Evolutionary conservation across 2,797 vertebrate genomes (phyloP).

Genomic region (Danio choprae): DNA sequence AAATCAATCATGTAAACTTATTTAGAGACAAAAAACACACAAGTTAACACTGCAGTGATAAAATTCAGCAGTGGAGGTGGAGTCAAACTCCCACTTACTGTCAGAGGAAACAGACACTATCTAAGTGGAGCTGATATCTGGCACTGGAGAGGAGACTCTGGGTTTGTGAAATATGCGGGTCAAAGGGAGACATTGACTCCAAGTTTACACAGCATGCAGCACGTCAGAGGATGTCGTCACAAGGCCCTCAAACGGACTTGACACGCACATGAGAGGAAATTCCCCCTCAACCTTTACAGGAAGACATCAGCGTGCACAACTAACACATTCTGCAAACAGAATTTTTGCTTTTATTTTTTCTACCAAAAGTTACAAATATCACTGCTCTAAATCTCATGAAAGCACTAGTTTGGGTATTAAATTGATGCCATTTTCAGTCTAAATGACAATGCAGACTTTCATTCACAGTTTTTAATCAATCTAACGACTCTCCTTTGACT

Average conservation of each 20-base stretch:
- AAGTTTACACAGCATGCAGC: slow-evolving; percentile 35
- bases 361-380: background rate
- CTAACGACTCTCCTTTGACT: background rate
- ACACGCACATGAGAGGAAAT: slow-evolving; percentile 35
- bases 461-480: too few species aligned
- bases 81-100: background rate
- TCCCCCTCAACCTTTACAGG: background rate
- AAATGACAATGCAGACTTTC: background rate
- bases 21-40: background rate
- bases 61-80: slow-evolving; percentile 33
- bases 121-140: slow-evolving; percentile 20
- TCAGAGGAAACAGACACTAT: slow-evolving; percentile 21
- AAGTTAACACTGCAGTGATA: slow-evolving; percentile 36
- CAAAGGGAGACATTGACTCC: slow-evolving; percentile 19
- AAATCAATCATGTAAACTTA: background rate
- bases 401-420: background rate
- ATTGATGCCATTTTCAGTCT: background rate
- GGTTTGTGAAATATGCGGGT: slow-evolving; percentile 25
- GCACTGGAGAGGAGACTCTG: background rate
- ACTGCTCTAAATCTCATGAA: background rate
- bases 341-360: background rate
- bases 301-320: background rate
- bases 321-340: background rate
- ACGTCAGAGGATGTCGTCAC: slow-evolving; percentile 35
- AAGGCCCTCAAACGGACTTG: slow-evolving; percentile 23